Conservation (phyloP, 2,113 vertebrate species). For the Hippoglossus stenolepis region DNA sequence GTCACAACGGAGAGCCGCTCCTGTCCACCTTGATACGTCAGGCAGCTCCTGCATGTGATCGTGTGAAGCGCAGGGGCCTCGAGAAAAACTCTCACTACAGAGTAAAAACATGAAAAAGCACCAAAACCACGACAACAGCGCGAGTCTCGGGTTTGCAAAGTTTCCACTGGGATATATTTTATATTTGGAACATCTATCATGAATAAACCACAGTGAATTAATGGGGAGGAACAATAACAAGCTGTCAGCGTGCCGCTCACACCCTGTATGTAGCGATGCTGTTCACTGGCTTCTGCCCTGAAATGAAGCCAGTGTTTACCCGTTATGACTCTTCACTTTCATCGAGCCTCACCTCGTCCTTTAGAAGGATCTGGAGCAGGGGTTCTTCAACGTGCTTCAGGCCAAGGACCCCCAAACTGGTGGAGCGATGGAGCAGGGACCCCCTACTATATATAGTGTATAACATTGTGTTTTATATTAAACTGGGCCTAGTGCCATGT, state of each 20-base stretch:
- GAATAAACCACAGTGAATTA: constrained; percentile 38
- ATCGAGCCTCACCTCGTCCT: no score
- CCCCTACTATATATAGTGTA: no score
- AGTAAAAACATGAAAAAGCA: background rate
- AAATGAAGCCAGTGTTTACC: constrained; percentile 19
- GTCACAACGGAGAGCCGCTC: constrained; percentile 52
- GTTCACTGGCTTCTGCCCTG: constrained; percentile 17
- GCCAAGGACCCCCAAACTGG: no score
- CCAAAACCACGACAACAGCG: background rate
- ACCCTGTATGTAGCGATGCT: constrained; percentile 34
- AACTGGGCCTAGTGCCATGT: no score
- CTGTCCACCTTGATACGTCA: constrained; percentile 60
- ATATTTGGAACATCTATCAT: constrained; percentile 9
- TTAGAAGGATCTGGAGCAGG: background rate
- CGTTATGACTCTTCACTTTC: no score
- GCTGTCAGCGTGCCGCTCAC: constrained; percentile 1
- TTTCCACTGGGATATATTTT: constrained; percentile 20
- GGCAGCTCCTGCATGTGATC: constrained; percentile 1
- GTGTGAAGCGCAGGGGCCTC: background rate
- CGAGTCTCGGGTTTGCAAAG: background rate
- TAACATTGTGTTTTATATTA: no score
- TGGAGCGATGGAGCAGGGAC: no score
- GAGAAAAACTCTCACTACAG: background rate
- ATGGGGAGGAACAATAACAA: constrained; percentile 10
- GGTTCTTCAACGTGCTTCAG: no score